A percentile compares a stretch with the other conserved stretches of the same genome.
Evolutionary conservation across 2,113 vertebrate genomes (phyloP).

Genomic region (Ophthalmolycus amberensis): DNA sequence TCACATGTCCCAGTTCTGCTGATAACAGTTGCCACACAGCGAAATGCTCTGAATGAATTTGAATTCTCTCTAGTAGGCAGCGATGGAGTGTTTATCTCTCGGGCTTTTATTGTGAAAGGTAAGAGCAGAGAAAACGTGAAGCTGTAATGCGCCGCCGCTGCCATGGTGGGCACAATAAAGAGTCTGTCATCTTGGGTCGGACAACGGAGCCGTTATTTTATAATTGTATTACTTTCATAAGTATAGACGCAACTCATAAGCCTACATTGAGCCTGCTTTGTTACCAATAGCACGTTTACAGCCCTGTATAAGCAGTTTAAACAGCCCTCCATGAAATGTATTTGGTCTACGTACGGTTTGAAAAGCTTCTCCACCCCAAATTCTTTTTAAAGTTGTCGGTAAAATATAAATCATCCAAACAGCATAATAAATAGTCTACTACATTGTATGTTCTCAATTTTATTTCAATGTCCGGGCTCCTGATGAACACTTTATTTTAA

Average conservation of each 20-base stretch:
- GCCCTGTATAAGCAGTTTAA: no score
- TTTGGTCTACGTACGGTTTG: neutral
- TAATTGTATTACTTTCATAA: neutral
- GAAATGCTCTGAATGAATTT: neutral
- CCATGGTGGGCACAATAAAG: neutral
- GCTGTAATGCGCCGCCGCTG: neutral
- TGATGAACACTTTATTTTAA: constrained; percentile 10
- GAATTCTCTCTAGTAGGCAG: neutral
- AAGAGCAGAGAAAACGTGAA: neutral
- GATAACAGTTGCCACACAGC: neutral
- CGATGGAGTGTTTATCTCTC: neutral
- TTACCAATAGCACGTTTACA: no score
- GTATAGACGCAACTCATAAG: no score
- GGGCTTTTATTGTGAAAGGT: neutral
- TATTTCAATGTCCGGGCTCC: neutral
- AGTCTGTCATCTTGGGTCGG: neutral
- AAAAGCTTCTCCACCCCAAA: neutral
- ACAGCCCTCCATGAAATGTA: no score
- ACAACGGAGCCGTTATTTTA: neutral
- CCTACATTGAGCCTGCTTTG: no score
- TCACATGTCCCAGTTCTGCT: neutral
- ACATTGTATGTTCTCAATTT: neutral
- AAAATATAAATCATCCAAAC: neutral
- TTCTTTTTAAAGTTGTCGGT: neutral
- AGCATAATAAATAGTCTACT: neutral